Evolutionary conservation across 1,140 invertebrate genomes (phyloP).

Genomic region (Papilio polyxenes): DNA sequence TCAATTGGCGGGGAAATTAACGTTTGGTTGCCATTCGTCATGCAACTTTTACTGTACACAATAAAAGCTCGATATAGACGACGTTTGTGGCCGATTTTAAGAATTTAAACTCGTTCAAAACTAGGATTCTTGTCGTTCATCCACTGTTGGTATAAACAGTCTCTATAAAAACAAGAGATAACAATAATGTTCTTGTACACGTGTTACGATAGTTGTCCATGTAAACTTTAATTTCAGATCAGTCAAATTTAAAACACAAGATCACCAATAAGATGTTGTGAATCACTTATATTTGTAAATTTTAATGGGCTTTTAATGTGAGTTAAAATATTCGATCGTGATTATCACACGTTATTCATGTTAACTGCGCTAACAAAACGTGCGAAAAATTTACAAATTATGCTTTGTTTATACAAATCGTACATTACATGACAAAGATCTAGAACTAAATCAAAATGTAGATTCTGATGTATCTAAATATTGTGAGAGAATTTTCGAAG

Average conservation of each 20-base stretch:
- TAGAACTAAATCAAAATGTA: background rate
- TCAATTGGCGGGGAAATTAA: conserved; percentile 11
- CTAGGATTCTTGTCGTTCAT: background rate
- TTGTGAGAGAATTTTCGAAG: too few species aligned
- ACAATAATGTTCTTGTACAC: background rate
- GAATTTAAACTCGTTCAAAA: background rate
- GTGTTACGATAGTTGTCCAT: background rate
- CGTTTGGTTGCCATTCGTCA: background rate
- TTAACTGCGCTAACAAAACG: background rate
- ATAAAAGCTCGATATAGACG: background rate
- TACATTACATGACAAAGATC: background rate
- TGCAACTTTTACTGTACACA: background rate
- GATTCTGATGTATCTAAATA: too few species aligned
- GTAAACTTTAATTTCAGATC: background rate
- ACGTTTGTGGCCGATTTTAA: background rate
- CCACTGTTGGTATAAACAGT: too few species aligned
- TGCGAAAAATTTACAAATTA: background rate
- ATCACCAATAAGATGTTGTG: background rate
- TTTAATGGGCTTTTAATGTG: background rate
- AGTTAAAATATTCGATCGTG: background rate
- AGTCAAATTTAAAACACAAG: background rate
- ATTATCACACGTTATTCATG: background rate
- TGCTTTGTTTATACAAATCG: background rate
- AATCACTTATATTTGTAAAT: background rate
- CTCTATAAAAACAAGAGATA: background rate